phyloP scores from a whole-genome alignment of 2,113 vertebrate species.

The Grantiella picta region DNA sequence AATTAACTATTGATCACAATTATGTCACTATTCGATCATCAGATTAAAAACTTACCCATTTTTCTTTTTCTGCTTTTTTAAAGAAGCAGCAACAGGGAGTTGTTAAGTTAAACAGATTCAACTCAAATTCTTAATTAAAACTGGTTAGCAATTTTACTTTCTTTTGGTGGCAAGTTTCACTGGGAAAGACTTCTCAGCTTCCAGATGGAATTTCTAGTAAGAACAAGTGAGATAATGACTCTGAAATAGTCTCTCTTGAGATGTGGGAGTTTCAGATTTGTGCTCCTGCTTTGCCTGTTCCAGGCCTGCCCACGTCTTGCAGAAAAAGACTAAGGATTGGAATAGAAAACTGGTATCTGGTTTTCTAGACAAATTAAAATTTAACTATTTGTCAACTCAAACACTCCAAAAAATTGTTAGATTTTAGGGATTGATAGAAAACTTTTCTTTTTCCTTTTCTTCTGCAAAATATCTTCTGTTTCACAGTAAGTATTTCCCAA shows the following conservation, averaged over 20 bases:
- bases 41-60: not conserved
- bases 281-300: conserved; percentile 40
- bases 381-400: not conserved
- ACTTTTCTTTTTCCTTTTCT: not conserved
- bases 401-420: not conserved
- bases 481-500: not conserved
- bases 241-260: not conserved
- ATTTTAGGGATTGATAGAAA: not conserved
- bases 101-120: not conserved
- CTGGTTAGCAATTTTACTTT: not conserved
- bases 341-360: not conserved
- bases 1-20: not conserved
- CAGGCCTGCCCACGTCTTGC: conserved; percentile 22
- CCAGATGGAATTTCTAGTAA: conserved; percentile 26
- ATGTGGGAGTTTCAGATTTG: conserved; percentile 28
- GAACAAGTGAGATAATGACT: not conserved
- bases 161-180: not conserved
- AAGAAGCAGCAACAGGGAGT: not conserved
- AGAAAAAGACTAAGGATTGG: conserved; percentile 24
- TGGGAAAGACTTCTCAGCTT: not conserved
- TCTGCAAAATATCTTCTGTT: not conserved
- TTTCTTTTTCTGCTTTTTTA: not conserved
- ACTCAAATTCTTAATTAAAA: not conserved
- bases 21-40: not conserved
- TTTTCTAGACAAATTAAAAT: conserved; percentile 2